These are phyloP conservation scores for Asarcornis scutulata DNA, from an alignment of 2,113 vertebrate genomes.

Conservation along the genomic window DNA sequence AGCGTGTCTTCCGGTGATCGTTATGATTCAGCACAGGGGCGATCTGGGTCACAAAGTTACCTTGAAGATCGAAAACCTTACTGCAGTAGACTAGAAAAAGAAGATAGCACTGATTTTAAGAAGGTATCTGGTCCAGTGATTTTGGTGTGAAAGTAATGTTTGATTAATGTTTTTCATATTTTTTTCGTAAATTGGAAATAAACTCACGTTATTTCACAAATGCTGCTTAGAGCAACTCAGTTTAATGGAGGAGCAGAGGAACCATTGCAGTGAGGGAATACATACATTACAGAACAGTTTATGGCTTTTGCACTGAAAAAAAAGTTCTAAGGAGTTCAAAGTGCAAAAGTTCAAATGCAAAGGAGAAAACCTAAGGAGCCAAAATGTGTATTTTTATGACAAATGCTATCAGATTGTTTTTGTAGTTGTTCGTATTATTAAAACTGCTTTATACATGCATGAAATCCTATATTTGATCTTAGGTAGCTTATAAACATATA, in stretches of 20 bases:
- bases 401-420: background rate
- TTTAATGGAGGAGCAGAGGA: background rate
- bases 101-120: constrained; percentile 94
- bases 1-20: constrained; percentile 81
- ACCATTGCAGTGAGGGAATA: background rate
- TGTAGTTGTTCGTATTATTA: background rate
- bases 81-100: constrained; percentile 88
- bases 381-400: background rate
- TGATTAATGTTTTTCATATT: background rate
- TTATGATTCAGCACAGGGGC: constrained; percentile 81
- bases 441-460: background rate
- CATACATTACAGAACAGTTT: background rate
- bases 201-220: background rate
- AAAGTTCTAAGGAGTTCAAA: too few relatives aligned
- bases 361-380: background rate
- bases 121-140: constrained; percentile 81
- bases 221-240: background rate
- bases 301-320: background rate
- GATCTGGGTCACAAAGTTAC: constrained; percentile 78
- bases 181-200: background rate
- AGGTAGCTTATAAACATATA: background rate
- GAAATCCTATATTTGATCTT: background rate
- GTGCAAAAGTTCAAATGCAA: background rate
- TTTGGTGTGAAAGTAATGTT: background rate
- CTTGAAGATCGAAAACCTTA: constrained; percentile 88